Conservation (phyloP, 2,797 vertebrate species). For the Sebastes aleutianus region DNA sequence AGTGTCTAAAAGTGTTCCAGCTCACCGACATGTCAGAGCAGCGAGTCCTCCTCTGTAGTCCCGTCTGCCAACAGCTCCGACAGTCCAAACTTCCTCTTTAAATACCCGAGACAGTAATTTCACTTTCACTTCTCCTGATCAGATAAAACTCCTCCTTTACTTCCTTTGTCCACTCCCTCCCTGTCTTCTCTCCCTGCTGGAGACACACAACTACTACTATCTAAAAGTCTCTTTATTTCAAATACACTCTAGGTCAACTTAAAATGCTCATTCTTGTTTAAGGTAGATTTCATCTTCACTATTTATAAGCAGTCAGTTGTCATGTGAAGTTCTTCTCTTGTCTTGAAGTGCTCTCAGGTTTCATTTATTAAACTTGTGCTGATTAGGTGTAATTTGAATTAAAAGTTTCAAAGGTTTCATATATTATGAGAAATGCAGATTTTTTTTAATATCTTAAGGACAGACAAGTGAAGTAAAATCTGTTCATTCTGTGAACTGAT, state of each 20-base stretch:
- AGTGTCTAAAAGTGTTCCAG: background rate
- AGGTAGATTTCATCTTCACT: background rate
- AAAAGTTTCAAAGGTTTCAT: background rate
- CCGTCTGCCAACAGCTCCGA: slow-evolving; percentile 40
- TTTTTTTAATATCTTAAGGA: background rate
- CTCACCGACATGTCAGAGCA: slow-evolving; percentile 43
- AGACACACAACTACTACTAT: background rate
- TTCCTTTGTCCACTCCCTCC: slow-evolving; percentile 31
- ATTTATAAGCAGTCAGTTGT: background rate
- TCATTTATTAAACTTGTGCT: background rate
- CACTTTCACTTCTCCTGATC: slow-evolving; percentile 84
- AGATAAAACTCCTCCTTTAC: slow-evolving; percentile 50
- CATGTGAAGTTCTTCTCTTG: background rate
- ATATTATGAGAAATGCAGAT: background rate
- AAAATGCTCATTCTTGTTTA: background rate
- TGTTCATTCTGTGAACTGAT: background rate
- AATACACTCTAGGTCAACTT: background rate
- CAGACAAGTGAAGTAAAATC: background rate
- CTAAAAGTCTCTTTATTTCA: background rate
- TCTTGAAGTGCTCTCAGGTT: background rate
- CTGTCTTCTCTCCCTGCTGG: background rate
- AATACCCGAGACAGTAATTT: slow-evolving; percentile 78
- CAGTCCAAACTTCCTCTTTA: slow-evolving; percentile 81
- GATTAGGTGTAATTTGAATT: background rate
- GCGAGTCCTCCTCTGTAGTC: slow-evolving; percentile 15